Base-by-base conservation (phyloP, 2,888 invertebrate genomes). In the Aquatica leii region DNA sequence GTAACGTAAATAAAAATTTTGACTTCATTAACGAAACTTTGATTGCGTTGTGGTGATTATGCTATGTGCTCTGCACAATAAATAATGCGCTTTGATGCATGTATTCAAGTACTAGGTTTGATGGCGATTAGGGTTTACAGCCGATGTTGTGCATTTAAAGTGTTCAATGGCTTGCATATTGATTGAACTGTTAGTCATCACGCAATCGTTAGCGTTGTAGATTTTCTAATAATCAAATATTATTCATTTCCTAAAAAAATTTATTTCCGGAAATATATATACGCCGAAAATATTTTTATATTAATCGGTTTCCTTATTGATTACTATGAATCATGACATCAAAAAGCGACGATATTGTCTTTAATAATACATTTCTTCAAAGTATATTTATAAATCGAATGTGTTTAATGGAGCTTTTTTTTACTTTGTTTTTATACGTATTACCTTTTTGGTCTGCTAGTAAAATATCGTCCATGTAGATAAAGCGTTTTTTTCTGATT, bases 61-160 rank as follows among this genome's bases (percentile, higher is more conserved):
- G n/a, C n/a, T n/a, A n/a, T n/a, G n/a, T n/a, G n/a, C n/a, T n/a
- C n/a, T n/a, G n/a, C n/a, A n/a, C n/a, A n/a, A n/a, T n/a, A n/a
- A n/a, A n/a, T n/a, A n/a, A n/a, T 71, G 71, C 66, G 64, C 68
- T 65, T 43, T 43, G 41, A 43, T 43, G 41, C 41, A 43, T 43
- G 41, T 17, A 17, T 43, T 14, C 17, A 8, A 43, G 41, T 43
- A 9, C 17, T 43, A 17, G 14, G 17, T 15, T 15, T 43, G 14
- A 43, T 43, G 41, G 15, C 12, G 11, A 37, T 37, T 37, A 12
- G 37, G n/a, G n/a, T 37, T 37, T 8, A 37, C 11, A 17, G 8
- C 14, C 41, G 41, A 43, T 43, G 37, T 17, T 17, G 41, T 43
- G 41, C 41, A 43, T 14, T 43, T 43, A 43, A n/a, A 37, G 14